Base-by-base conservation (phyloP, 2,888 invertebrate genomes). In the Heteromurus nitidus region DNA sequence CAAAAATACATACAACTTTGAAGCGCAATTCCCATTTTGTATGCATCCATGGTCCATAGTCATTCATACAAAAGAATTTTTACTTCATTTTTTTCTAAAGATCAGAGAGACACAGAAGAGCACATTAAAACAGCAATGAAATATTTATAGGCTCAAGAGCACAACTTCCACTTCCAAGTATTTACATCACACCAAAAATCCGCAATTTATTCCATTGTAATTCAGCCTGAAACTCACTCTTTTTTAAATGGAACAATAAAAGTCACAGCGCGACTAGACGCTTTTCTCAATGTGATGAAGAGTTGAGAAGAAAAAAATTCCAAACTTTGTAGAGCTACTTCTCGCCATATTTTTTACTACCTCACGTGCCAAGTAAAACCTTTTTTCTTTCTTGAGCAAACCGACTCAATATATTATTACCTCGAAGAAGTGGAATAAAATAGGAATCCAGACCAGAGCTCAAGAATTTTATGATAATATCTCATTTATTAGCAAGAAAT, bases 321-420 rank as follows among this genome's bases (percentile, higher is more conserved):
- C n/a, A n/a, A n/a, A n/a, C n/a, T n/a, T n/a, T n/a, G n/a, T n/a
- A n/a, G n/a, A n/a, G n/a, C n/a, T n/a, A n/a, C n/a, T n/a, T n/a
- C n/a, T n/a, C n/a, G n/a, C n/a, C n/a, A n/a, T 24, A 75, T 75
- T 55, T 65, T 75, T 75, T 75, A 75, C 65, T 55, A 42, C 28
- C 68, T 76, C 76, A 76, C 76, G 76, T 76, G 76, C 76, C 76
- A 76, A n/a, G n/a, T n/a, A n/a, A n/a, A n/a, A 76, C 75, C 42
- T 55, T 65, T 74, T 58, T 58, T 58, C n/a, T 24, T 18, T 36
- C 7, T 36, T 13, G 36, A 36, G 13, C 5, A 5, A 36, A 36
- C n/a, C n/a, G 36, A 13, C 36, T 36, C 36, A 9, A 5, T 36
- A 5, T 36, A 5, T 36, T 13, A n/a, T n/a, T n/a, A n/a, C n/a